Conservation (phyloP, 2,888 invertebrate genomes). For the Eustalomyia histrio region DNA sequence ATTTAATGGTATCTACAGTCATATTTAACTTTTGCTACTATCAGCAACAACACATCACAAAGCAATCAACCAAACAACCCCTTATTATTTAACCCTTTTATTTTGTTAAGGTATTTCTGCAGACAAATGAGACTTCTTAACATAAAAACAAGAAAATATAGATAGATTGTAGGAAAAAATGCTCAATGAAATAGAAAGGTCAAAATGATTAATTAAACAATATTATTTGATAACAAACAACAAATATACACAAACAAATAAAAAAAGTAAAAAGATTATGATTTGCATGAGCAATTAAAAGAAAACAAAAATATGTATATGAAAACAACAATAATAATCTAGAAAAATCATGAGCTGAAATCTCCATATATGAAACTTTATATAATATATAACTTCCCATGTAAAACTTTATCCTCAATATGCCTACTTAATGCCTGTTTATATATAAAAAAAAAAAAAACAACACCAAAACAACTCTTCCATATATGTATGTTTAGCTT, state of each 20-base stretch:
- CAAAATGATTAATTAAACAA: conserved; percentile 63
- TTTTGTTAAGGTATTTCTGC: conserved; percentile 14
- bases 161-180: no score
- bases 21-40: conserved; percentile 41
- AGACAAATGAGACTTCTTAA: conserved; percentile 11
- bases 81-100: conserved; percentile 46
- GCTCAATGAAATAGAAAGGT: conserved; percentile 60
- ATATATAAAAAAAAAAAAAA: no score
- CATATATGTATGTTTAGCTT: conserved; percentile 23
- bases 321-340: not conserved
- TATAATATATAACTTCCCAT: conserved; percentile 10
- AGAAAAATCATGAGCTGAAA: conserved; percentile 11
- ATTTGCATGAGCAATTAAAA: conserved; percentile 46
- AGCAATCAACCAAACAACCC: conserved; percentile 56
- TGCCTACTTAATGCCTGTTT: conserved; percentile 61
- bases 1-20: not conserved
- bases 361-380: not conserved
- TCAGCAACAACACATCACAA: conserved; percentile 46
- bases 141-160: not conserved
- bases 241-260: conserved; percentile 17
- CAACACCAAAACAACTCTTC: conserved; percentile 18
- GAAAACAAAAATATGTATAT: conserved; percentile 8
- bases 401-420: conserved; percentile 34
- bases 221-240: conserved; percentile 34
- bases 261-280: conserved; percentile 39